These are phyloP conservation scores for Drosophila falleni DNA, from an alignment of 2,888 invertebrate species.

Conservation along the genomic window DNA sequence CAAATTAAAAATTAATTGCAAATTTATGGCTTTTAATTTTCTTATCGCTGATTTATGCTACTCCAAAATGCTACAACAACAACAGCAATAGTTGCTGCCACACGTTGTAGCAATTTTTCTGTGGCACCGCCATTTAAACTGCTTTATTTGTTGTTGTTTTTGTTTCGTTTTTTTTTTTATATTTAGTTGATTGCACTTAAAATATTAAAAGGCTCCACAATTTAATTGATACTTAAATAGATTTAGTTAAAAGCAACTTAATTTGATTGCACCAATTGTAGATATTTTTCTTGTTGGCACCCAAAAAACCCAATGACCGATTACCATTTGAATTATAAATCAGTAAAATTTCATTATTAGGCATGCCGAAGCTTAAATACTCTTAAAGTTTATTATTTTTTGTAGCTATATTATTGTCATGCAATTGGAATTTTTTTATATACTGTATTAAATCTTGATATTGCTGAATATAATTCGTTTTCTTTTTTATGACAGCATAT, in stretches of 20 bases:
- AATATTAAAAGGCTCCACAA: constrained; percentile 40
- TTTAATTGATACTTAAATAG: constrained; percentile 49
- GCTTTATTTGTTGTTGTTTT: constrained; percentile 12
- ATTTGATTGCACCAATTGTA: constrained; percentile 55
- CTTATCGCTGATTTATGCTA: constrained; percentile 79
- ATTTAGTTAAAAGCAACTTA: constrained; percentile 31
- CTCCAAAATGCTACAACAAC: constrained; percentile 20
- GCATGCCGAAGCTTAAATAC: neutral
- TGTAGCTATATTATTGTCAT: neutral
- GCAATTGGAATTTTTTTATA: neutral
- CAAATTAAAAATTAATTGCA: constrained; percentile 83
- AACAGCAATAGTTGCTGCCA: constrained; percentile 16
- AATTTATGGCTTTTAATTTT: constrained; percentile 84
- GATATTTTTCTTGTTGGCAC: constrained; percentile 39
- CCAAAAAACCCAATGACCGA: constrained; percentile 18
- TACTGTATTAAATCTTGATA: too few species aligned
- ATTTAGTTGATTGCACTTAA: constrained; percentile 56
- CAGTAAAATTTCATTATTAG: neutral
- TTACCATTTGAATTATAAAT: constrained; percentile 37
- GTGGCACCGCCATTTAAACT: constrained; percentile 24
- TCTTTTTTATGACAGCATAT: too few species aligned
- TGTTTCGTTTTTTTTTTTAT: neutral
- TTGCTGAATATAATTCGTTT: neutral
- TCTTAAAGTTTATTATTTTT: neutral
- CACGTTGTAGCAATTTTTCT: constrained; percentile 25